Conservation (phyloP, 2,888 invertebrate species). For the Scaeva pyrastri region DNA sequence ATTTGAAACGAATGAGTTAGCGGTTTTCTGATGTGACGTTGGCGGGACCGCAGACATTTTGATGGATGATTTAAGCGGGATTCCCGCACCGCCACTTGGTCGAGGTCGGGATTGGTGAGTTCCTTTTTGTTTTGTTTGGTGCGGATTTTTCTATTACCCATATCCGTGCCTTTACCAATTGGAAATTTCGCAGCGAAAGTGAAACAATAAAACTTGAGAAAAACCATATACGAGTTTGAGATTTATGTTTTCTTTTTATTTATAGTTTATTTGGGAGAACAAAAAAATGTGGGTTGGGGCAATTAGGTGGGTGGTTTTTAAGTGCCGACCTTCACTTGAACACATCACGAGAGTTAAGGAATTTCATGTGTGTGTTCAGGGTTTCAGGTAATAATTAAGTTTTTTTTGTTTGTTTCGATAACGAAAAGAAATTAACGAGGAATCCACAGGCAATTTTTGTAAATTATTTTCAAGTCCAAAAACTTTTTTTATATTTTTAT, state of each 20-base stretch:
- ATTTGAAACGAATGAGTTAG: conserved; percentile 24
- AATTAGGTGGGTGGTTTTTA: neutral
- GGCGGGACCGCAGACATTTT: conserved; percentile 70
- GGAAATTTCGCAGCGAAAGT: conserved; percentile 49
- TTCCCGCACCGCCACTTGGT: conserved; percentile 58
- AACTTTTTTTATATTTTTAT: neutral
- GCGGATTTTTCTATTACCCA: neutral
- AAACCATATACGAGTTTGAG: conserved; percentile 13
- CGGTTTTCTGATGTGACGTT: conserved; percentile 61
- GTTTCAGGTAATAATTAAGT: conserved; percentile 20
- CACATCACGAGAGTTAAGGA: conserved; percentile 8
- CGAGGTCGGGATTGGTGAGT: conserved; percentile 70
- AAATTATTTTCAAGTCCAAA: conserved; percentile 17
- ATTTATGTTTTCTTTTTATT: conserved; percentile 40
- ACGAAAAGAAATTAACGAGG: conserved; percentile 12
- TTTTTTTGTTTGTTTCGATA: neutral
- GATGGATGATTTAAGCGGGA: conserved; percentile 74
- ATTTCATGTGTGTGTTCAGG: conserved; percentile 8
- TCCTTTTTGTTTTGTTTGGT: neutral
- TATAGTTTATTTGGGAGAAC: neutral
- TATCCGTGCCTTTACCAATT: too few relatives aligned
- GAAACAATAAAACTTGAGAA: neutral
- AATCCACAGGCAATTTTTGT: conserved; percentile 42
- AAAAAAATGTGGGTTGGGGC: too few relatives aligned
- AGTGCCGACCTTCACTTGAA: conserved; percentile 52